Conservation (phyloP, 2,113 vertebrate genomes). For the Baryphthengus martii region DNA sequence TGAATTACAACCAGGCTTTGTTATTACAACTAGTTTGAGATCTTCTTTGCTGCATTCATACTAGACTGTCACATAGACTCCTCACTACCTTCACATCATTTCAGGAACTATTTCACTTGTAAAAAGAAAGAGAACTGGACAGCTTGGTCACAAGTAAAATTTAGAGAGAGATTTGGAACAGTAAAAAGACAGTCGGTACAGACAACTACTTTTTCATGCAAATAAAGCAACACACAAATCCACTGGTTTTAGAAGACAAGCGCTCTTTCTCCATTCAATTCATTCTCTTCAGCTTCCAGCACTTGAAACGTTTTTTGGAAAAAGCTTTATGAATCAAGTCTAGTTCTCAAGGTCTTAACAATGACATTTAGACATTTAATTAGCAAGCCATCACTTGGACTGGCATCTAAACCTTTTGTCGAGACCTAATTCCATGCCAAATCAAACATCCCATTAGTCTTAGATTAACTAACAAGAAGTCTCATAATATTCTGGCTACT, state of each 20-base stretch:
- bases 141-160: constrained; percentile 11
- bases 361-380: constrained; percentile 71
- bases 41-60: background rate
- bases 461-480: constrained; percentile 43
- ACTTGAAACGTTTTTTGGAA: constrained; percentile 66
- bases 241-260: constrained; percentile 50
- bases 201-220: constrained; percentile 63
- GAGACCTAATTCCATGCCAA: constrained; percentile 49
- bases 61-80: background rate
- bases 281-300: constrained; percentile 57
- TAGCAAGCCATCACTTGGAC: constrained; percentile 63
- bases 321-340: constrained; percentile 46
- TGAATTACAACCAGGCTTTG: background rate
- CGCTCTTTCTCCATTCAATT: constrained; percentile 44
- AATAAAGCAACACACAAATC: constrained; percentile 57
- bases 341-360: constrained; percentile 69
- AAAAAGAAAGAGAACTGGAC: background rate
- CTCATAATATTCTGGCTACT: constrained; percentile 11
- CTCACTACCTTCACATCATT: background rate
- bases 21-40: background rate
- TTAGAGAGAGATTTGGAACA: background rate
- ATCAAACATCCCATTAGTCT: constrained; percentile 43
- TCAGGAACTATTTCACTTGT: background rate
- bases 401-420: constrained; percentile 57
- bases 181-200: constrained; percentile 44